Evolutionary conservation across 2,113 vertebrate species (phyloP).

Genomic region (Saguinus imperator): DNA sequence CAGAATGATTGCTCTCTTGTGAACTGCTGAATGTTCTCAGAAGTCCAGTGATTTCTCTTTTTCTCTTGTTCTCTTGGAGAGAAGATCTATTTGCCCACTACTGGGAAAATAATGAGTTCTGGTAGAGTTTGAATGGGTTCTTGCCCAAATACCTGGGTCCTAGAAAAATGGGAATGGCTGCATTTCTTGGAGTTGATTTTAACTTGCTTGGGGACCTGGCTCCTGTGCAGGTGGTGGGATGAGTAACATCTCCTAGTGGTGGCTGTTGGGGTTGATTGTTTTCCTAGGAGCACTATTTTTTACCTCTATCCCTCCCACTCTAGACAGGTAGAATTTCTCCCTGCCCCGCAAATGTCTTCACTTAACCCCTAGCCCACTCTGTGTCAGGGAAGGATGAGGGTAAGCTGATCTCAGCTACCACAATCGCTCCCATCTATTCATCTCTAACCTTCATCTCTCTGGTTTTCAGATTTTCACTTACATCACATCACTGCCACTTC

Average conservation of each 20-base stretch:
- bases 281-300: neutral
- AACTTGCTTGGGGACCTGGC: neutral
- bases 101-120: neutral
- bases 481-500: neutral
- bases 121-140: neutral
- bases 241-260: neutral
- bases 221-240: neutral
- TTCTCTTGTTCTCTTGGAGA: neutral
- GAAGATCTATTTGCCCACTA: neutral
- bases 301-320: neutral
- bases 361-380: neutral
- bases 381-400: neutral
- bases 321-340: neutral
- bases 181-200: neutral
- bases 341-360: neutral
- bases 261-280: no score
- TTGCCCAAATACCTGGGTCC: neutral
- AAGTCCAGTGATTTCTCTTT: neutral
- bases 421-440: neutral
- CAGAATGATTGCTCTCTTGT: neutral
- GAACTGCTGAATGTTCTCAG: neutral
- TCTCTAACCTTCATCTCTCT: neutral
- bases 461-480: neutral
- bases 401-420: no score
- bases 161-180: neutral